Percentiles rank a stretch among this genome's conserved stretches.
These are phyloP conservation scores for Apocrypta bakeri DNA, from an alignment of 1,140 invertebrate species.

Conservation along the genomic window DNA sequence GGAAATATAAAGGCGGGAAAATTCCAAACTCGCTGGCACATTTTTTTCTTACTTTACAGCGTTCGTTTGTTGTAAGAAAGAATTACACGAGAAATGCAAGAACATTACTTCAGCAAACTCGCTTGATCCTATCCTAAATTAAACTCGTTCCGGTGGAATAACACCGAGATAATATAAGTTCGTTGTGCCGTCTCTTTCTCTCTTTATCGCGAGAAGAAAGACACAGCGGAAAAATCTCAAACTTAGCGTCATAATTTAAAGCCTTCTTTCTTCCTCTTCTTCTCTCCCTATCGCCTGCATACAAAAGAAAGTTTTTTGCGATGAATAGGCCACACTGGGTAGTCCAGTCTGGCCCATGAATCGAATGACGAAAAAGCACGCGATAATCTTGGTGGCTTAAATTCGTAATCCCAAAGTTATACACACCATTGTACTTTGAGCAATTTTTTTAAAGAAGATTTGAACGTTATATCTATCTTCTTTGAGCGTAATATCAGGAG, in stretches of 20 bases:
- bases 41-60: not conserved
- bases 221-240: not conserved
- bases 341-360: slow-evolving; percentile 8
- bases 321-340: slow-evolving; percentile 31
- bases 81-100: not conserved
- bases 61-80: not conserved
- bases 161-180: slow-evolving; percentile 23
- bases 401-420: slow-evolving; percentile 33
- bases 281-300: not conserved
- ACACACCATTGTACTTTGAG: slow-evolving; percentile 19
- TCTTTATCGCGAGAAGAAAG: not conserved
- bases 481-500: not conserved
- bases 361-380: slow-evolving; percentile 25
- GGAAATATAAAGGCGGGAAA: not conserved
- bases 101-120: slow-evolving; percentile 4
- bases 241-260: slow-evolving; percentile 46
- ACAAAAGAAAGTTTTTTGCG: slow-evolving; percentile 17
- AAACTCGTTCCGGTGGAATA: slow-evolving; percentile 7
- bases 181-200: not conserved
- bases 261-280: slow-evolving; percentile 2
- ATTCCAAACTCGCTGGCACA: not conserved
- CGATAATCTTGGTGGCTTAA: slow-evolving; percentile 45
- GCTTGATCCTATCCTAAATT: not conserved
- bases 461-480: too few species aligned
- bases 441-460: slow-evolving; percentile 11